phyloP scores from a whole-genome alignment of 2,888 invertebrate species.

The Ectropis crepuscularia region DNA sequence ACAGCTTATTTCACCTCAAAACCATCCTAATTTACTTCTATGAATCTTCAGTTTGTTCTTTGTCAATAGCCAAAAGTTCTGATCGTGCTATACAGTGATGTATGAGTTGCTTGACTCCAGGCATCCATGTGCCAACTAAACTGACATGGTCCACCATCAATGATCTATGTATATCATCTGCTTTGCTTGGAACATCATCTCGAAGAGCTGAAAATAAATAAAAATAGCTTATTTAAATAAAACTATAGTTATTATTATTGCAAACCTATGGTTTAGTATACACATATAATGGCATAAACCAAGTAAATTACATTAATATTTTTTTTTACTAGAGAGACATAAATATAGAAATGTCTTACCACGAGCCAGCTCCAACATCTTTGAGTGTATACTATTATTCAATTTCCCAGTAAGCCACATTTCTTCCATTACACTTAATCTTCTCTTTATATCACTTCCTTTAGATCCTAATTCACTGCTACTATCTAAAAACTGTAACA shows the following conservation, averaged over 20 bases:
- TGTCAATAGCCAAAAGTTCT: constrained; percentile 74
- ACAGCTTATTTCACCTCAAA: not conserved
- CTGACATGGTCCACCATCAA: constrained; percentile 86
- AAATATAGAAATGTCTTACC: constrained; percentile 62
- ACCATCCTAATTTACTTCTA: not conserved
- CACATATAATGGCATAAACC: not conserved
- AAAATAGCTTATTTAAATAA: not conserved
- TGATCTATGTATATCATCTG: constrained; percentile 84
- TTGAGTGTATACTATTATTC: constrained; percentile 71
- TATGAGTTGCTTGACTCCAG: constrained; percentile 85
- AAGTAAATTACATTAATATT: not conserved
- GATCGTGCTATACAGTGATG: constrained; percentile 74
- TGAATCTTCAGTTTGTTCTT: constrained; percentile 49
- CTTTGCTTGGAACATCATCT: constrained; percentile 74
- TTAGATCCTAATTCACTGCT: constrained; percentile 73
- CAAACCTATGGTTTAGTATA: not conserved
- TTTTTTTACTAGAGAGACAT: no score
- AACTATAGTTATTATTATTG: not conserved
- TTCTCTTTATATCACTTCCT: constrained; percentile 80
- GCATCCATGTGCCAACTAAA: constrained; percentile 86
- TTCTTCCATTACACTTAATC: constrained; percentile 81
- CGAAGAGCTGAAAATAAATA: constrained; percentile 77
- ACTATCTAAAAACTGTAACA: constrained; percentile 62
- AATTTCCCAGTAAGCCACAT: constrained; percentile 85
- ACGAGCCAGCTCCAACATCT: constrained; percentile 80